Conservation (phyloP, 2,113 vertebrate species). For the Sinosuthora webbiana region DNA sequence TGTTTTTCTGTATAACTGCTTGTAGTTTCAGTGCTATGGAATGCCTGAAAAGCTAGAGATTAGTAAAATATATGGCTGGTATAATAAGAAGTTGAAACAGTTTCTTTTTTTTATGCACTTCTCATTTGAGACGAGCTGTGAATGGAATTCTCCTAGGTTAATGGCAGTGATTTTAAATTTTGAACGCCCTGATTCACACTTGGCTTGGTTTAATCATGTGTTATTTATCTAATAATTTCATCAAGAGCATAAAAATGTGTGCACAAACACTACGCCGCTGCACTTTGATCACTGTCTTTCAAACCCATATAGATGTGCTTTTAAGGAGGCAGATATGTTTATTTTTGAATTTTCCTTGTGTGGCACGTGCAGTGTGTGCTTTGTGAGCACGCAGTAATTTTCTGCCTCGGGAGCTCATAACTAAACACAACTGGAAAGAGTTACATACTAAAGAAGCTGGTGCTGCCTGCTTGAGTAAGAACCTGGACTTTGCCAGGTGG, state of each 20-base stretch:
- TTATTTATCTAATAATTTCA: neutral
- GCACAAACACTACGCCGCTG: neutral
- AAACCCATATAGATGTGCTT: neutral
- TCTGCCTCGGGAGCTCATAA: neutral
- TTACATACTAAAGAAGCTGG: neutral
- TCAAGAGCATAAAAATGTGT: neutral
- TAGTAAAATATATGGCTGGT: neutral
- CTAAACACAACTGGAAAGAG: neutral
- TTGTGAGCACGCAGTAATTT: neutral
- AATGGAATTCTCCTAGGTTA: neutral
- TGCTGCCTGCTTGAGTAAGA: neutral
- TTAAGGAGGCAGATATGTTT: neutral
- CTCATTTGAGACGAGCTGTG: neutral
- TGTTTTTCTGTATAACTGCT: neutral
- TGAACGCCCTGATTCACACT: neutral
- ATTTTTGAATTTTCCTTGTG: neutral
- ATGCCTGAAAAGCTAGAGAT: neutral
- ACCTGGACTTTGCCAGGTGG: neutral
- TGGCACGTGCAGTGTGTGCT: fast-evolving
- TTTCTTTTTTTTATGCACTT: neutral
- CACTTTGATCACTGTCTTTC: neutral
- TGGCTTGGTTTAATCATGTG: neutral
- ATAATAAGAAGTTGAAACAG: neutral
- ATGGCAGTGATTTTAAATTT: neutral
- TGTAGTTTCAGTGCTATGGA: neutral